phyloP scores from a whole-genome alignment of 2,888 invertebrate species.

The Drosophila monieri region DNA sequence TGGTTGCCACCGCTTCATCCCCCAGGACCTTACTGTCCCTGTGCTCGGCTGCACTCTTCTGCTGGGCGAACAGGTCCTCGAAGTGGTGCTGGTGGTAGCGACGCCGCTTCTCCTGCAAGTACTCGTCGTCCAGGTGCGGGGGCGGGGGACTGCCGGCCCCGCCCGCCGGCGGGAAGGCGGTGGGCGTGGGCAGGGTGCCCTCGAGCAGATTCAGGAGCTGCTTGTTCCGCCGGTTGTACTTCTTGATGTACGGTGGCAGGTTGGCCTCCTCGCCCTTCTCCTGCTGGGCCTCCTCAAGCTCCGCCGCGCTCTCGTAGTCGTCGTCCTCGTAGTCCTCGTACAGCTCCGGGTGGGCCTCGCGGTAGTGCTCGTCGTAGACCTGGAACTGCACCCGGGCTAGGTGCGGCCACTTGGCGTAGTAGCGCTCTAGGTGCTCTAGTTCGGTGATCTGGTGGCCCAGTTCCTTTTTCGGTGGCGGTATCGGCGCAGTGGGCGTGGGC shows the following conservation, averaged over 20 bases:
- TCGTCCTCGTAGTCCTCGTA: constrained; percentile 74
- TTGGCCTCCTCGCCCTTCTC: constrained; percentile 73
- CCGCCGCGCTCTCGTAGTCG: constrained; percentile 71
- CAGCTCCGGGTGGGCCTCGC: constrained; percentile 69
- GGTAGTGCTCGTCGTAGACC: constrained; percentile 76
- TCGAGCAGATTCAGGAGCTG: constrained; percentile 82
- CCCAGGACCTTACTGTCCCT: constrained; percentile 7
- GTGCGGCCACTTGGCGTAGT: constrained; percentile 83
- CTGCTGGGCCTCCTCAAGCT: constrained; percentile 69
- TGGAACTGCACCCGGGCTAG: constrained; percentile 82
- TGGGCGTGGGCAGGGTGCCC: constrained; percentile 74
- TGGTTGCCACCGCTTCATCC: not conserved
- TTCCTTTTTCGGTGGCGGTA: constrained; percentile 63
- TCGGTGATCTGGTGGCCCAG: constrained; percentile 80
- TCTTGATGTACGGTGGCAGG: constrained; percentile 83
- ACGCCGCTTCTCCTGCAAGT: constrained; percentile 76
- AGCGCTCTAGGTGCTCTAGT: constrained; percentile 80
- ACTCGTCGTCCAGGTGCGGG: constrained; percentile 74
- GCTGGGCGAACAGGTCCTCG: constrained; percentile 78
- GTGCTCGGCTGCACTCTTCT: constrained; percentile 18
- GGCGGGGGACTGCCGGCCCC: not conserved
- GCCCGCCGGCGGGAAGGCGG: not conserved
- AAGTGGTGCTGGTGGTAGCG: constrained; percentile 70
- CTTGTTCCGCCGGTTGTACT: constrained; percentile 83
- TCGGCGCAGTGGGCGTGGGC: constrained; percentile 41